Base-by-base conservation (phyloP, 2,888 invertebrate genomes). In the Pristionchus fissidentatus region DNA sequence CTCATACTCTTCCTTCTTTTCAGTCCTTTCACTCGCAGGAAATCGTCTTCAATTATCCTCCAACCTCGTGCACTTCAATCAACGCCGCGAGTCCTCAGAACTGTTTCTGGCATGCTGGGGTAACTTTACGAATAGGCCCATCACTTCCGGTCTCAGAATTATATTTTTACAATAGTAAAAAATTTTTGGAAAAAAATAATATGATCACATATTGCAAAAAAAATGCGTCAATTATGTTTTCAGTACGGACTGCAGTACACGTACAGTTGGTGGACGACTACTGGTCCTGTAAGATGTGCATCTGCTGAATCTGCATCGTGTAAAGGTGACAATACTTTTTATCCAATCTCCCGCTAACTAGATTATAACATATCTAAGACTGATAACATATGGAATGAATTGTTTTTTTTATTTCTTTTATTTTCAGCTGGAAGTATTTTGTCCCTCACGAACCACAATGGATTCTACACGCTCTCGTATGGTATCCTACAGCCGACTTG, bases 31-130 rank as follows among this genome's bases (percentile, higher is more conserved):
- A 15, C n/a, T 60, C 29, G 10, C 70, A 79, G 57, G 79, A 79
- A 8, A 38, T 57, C 43, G 57, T 55, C 19, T 3, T n/a, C 22
- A 5, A 41, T 3, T 26, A 29, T 22, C 79, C 79, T 1, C 8
- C 79, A 10, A 79, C 41, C 1, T 1, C 57, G 26, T 79, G 57
- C 26, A 57, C 79, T n/a, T 29, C 79, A 1, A 52, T 57, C 57
- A 41, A 38, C 26, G 22, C 55, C 5, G 57, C 26, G 13, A 19
- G 15, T 26, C 55, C 55, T n/a, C 57, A 79, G 41, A 38, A 55
- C 57, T 79, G 79, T 29, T 79, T n/a, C 41, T 79, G 79, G 79
- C 79, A 79, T 43, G 13, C 43, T 26, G 41, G 73, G 8, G 73
- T 73, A 35, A 43, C 32, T 66, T 22, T 26, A 29, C 29, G 35